phyloP scores from a whole-genome alignment of 2,113 vertebrate species.

The Hypanus sabinus region DNA sequence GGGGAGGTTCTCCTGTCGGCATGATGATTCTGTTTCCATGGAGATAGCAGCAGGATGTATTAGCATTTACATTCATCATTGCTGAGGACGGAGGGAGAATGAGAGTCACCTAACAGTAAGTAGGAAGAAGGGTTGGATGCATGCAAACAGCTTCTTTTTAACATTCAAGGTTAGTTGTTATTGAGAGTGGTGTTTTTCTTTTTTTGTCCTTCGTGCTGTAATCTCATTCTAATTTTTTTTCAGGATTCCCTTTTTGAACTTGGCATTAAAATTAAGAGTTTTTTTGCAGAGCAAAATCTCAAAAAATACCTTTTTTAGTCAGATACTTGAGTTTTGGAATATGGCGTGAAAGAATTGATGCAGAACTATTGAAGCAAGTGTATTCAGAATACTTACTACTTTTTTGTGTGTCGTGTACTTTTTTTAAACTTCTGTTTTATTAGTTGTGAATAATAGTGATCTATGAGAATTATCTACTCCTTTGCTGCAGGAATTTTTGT shows the following conservation, averaged over 20 bases:
- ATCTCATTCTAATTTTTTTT: neutral
- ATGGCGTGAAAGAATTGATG: neutral
- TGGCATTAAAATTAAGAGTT: neutral
- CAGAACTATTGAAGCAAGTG: too few relatives aligned
- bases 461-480: neutral
- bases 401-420: neutral
- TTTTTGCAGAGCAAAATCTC: neutral
- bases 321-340: neutral
- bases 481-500: neutral
- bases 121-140: constrained; percentile 51
- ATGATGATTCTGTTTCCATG: constrained; percentile 69
- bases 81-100: constrained; percentile 42
- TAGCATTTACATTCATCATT: constrained; percentile 56
- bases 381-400: neutral
- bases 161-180: constrained; percentile 48
- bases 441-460: neutral
- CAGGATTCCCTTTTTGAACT: neutral
- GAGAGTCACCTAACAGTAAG: constrained; percentile 45
- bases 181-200: neutral
- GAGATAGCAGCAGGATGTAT: constrained; percentile 64
- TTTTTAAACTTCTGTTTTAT: neutral
- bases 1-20: constrained; percentile 50
- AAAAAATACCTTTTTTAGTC: neutral
- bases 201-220: neutral
- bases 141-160: constrained; percentile 49